phyloP scores from a whole-genome alignment of 2,113 vertebrate genomes.

The Tichodroma muraria region DNA sequence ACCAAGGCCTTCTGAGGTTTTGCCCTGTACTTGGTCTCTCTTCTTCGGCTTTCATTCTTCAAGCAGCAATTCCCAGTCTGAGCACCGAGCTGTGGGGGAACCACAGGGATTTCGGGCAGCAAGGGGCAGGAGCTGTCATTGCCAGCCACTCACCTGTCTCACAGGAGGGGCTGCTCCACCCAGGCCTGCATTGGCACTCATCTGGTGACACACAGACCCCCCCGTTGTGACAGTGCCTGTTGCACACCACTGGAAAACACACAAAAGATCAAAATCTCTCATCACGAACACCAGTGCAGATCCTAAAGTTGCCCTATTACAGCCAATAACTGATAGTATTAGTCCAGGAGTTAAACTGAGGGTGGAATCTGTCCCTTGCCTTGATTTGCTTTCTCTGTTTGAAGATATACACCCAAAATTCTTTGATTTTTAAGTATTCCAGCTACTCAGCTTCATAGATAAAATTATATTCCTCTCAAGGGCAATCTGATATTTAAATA shows the following conservation, averaged over 20 bases:
- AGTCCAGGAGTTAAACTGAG: not conserved
- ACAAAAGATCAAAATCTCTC: not conserved
- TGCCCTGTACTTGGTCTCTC: not conserved
- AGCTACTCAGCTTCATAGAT: not conserved
- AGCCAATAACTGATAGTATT: not conserved
- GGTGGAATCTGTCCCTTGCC: not conserved
- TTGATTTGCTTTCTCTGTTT: not conserved
- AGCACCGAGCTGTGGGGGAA: rapidly evolving
- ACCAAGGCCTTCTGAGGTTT: not conserved
- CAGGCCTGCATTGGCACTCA: conserved; percentile 67
- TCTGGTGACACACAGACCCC: conserved; percentile 74
- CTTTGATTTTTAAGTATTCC: conserved; percentile 3
- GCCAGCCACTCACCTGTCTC: conserved; percentile 66
- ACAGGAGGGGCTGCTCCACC: conserved; percentile 78
- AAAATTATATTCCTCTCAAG: not conserved
- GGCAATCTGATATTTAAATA: conserved; percentile 28
- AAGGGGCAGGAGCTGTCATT: not conserved
- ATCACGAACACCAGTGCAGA: not conserved
- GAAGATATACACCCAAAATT: not conserved
- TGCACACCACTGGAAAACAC: conserved; percentile 74
- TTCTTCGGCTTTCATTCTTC: not conserved
- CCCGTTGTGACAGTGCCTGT: conserved; percentile 77
- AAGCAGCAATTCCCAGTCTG: not conserved
- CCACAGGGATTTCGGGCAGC: not conserved
- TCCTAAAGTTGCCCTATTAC: not conserved